These are phyloP conservation scores for Drosophila auraria DNA, from an alignment of 1,140 invertebrate species.

Conservation along the genomic window DNA sequence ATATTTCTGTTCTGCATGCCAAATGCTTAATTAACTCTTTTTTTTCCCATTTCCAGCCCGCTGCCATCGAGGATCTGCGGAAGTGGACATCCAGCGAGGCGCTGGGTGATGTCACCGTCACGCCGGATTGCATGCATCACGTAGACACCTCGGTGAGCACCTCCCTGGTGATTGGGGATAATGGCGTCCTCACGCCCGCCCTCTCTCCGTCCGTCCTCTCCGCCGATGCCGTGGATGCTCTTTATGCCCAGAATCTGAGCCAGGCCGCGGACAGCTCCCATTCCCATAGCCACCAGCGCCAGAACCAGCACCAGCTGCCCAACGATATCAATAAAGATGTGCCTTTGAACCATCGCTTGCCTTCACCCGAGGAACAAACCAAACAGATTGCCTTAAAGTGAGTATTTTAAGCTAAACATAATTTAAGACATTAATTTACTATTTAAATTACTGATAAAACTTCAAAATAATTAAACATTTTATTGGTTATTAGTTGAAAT, in stretches of 20 bases:
- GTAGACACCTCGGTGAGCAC: constrained; percentile 83
- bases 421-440: not conserved
- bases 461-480: not conserved
- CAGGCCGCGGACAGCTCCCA: constrained; percentile 68
- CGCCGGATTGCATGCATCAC: constrained; percentile 89
- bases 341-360: constrained; percentile 92
- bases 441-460: not conserved
- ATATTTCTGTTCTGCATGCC: constrained; percentile 66
- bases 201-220: constrained; percentile 84
- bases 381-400: constrained; percentile 92
- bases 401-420: constrained; percentile 62
- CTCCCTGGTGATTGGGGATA: constrained; percentile 78
- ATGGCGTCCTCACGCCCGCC: constrained; percentile 77
- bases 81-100: constrained; percentile 94
- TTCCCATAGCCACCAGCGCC: constrained; percentile 56
- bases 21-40: constrained; percentile 67
- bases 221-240: constrained; percentile 77
- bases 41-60: constrained; percentile 87
- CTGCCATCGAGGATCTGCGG: constrained; percentile 91
- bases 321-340: constrained; percentile 88
- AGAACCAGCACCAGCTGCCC: constrained; percentile 63
- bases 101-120: constrained; percentile 92
- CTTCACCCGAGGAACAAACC: constrained; percentile 93
- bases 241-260: constrained; percentile 78
- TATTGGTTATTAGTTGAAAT: no score